These are phyloP conservation scores for Nothocercus nigrocapillus DNA, from an alignment of 2,113 vertebrate species.

Conservation along the genomic window DNA sequence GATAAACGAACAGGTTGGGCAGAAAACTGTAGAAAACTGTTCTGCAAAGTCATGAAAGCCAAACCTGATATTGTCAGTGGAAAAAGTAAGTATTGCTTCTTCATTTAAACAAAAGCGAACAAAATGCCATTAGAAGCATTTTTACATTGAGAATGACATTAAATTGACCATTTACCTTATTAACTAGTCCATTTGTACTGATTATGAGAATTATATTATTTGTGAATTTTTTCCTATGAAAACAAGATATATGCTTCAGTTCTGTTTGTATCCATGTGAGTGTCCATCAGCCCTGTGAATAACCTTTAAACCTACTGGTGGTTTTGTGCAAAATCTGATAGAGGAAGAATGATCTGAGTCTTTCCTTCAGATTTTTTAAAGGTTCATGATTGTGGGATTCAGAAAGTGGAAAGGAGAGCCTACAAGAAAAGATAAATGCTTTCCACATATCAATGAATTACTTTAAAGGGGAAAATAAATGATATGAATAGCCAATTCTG, in stretches of 20 bases:
- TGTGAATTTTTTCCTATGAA: not conserved
- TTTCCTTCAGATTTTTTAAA: not conserved
- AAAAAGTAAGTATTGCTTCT: slow-evolving; percentile 77
- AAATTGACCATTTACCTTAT: not conserved
- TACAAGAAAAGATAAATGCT: not conserved
- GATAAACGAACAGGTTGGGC: slow-evolving; percentile 80
- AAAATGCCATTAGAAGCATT: not conserved
- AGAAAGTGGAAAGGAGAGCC: not conserved
- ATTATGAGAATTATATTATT: not conserved
- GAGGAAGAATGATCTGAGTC: not conserved
- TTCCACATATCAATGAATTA: not conserved
- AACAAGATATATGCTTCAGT: not conserved
- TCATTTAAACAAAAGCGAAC: not conserved
- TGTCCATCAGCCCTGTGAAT: not conserved
- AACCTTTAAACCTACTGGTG: not conserved
- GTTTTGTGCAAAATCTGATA: not conserved
- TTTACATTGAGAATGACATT: rapidly evolving
- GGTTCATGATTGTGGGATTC: not conserved
- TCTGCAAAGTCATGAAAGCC: slow-evolving; percentile 82
- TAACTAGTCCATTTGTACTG: not conserved
- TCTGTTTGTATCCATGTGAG: not conserved
- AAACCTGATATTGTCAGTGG: slow-evolving; percentile 77
- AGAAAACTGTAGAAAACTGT: slow-evolving; percentile 81
- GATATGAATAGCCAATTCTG: not conserved
- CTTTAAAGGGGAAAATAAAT: not conserved